Base-by-base conservation (phyloP, 2,888 invertebrate species). In the Leptogaster cylindrica region DNA sequence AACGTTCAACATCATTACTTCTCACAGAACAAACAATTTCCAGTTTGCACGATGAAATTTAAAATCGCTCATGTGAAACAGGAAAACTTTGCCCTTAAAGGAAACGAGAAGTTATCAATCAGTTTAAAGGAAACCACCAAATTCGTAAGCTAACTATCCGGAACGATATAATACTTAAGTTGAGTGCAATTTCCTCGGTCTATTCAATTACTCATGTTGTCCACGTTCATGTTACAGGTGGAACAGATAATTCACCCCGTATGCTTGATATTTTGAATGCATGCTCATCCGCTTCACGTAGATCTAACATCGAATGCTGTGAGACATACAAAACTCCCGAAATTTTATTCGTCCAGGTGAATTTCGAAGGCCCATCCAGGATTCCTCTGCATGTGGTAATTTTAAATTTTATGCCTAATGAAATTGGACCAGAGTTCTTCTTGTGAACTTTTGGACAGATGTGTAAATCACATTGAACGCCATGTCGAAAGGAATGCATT, bases 131-230 rank as follows among this genome's bases (percentile, higher is more conserved):
- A 73, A 73, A 71, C 71, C 72, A 72, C 71, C 71, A 70, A 72
- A 72, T 71, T 72, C 70, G 70, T 73, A 71, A 70, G 71, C 70
- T 72, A 73, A 73, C 72, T 73, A 73, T 69, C 72, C 70, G 71
- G 71, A 73, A 73, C 68, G 70, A 71, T 71, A 70, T 72, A 28
- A 55, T 52, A 66, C 28, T 52, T 52, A 28, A 28, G 12, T 28
- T 52, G 20, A 61, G 61, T 61, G 61, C 61, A 61, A 61, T 61
- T 61, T 61, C 44, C 61, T 61, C 28, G 12, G 39, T 41, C 27
- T 51, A 65, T 65, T 39, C 51, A 18, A 48, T 65, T 51, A 51
- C 48, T 36, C 25, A 48, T 65, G 65, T 65, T 65, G 48, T 50
- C 61, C 61, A 61, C 44, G 61, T 44, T 61, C 44, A 61, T 16